Evolutionary conservation across 2,888 invertebrate genomes (phyloP), one percentile per base, ranked within the genome.

Genomic region (Drosophila lacicola): DNA sequence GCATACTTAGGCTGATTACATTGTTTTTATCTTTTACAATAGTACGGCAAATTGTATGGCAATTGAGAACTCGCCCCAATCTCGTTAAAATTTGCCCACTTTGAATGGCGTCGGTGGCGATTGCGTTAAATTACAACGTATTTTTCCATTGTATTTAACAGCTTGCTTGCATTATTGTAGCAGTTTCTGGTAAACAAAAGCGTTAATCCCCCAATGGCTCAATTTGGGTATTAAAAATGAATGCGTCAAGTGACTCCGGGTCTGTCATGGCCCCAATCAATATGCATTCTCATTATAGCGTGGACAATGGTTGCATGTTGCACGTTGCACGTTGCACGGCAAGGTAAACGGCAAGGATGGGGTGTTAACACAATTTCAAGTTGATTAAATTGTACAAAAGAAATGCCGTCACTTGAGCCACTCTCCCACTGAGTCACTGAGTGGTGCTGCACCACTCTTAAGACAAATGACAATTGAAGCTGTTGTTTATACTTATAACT

Each of bases 1-100:
- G 39, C 36, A 65, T 62, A 82, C 78, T 82, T 76, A 58, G 36
- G 6, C 46, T 77, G 83, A 80, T 83, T 86, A 65, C 65, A 51
- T 53, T 60, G 45, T 54, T 55, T 66, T 80, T 80, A 77, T 69
- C 60, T 72, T 57, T 47, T 19, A 54, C 54, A 69, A 66, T 41
- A 42, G 39, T 47, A 67, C 63, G 47, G 36, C 39, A 60, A 80
- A 74, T 63, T 56, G 82, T 61, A 62, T 19, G 29, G 54, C 62
- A 62, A 64, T 70, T 66, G 49, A 64, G 61, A 39, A 42, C 49
- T 46, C 61, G 19, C 14, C 46, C 17, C 25, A 13, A 36, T 41
- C n/a, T 2, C 39, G 8, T 29, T 39, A 3, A 6, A 8, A 29
- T 17, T 14, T 45, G 2, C 14, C 44, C 25, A 19, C 36, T 44